These are phyloP conservation scores for Lapara coniferarum DNA, from an alignment of 2,888 invertebrate genomes.

Conservation along the genomic window DNA sequence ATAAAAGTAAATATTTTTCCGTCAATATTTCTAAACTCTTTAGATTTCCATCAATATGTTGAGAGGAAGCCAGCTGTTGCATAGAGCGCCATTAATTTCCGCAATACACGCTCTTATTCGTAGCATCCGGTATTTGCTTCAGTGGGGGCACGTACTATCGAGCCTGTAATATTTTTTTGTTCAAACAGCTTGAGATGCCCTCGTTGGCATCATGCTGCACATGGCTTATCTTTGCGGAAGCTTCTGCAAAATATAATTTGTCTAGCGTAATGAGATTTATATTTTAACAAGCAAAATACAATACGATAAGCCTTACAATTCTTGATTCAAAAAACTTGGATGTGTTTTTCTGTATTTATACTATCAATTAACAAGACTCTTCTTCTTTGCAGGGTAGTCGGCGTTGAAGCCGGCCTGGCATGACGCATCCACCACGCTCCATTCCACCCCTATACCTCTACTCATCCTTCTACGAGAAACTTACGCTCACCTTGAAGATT, in stretches of 20 bases:
- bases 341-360: too few relatives aligned
- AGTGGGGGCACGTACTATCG: background rate
- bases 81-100: conserved; percentile 1
- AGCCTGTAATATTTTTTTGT: background rate
- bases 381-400: conserved; percentile 59
- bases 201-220: background rate
- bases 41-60: background rate
- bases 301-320: too few relatives aligned
- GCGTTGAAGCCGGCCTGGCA: conserved; percentile 71
- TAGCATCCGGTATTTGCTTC: conserved; percentile 14
- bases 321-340: too few relatives aligned
- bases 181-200: background rate
- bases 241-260: too few relatives aligned
- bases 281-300: too few relatives aligned
- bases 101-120: conserved; percentile 7
- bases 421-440: conserved; percentile 68
- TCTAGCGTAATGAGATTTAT: too few relatives aligned
- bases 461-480: conserved; percentile 64
- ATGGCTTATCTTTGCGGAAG: too few relatives aligned
- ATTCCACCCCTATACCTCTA: conserved; percentile 59
- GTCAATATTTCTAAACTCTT: background rate
- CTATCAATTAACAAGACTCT: background rate
- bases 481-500: conserved; percentile 51
- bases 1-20: background rate
- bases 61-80: background rate